Conservation (phyloP, 2,797 vertebrate species). For the Erpetoichthys calabaricus region DNA sequence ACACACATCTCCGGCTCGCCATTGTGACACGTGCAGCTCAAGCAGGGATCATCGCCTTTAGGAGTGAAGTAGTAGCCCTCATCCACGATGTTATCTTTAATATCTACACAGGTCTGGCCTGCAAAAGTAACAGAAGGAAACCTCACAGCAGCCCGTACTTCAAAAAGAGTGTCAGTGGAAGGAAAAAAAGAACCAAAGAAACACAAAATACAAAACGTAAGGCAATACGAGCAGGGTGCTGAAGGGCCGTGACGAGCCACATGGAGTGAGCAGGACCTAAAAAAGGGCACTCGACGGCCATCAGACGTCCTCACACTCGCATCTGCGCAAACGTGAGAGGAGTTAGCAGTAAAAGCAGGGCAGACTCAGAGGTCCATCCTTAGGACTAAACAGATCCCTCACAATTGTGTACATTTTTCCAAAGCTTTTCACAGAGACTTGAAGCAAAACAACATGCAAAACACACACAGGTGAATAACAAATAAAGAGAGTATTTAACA, state of each 20-base stretch:
- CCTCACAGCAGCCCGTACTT: not conserved
- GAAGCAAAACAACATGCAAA: no score
- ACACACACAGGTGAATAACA: no score
- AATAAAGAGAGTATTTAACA: no score
- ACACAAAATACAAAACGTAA: not conserved
- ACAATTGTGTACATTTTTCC: no score
- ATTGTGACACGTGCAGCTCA: constrained; percentile 93
- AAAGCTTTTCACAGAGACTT: no score
- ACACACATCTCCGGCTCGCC: constrained; percentile 97
- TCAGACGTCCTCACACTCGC: not conserved
- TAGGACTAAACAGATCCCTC: no score
- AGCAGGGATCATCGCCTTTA: constrained; percentile 87
- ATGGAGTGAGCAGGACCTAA: not conserved
- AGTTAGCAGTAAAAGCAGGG: no score
- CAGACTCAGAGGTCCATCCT: no score
- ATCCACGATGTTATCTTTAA: constrained; percentile 90
- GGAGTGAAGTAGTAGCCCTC: constrained; percentile 97
- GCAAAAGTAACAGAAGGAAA: constrained; percentile 5
- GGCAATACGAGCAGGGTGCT: not conserved
- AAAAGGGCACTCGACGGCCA: no score
- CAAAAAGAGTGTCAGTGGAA: not conserved
- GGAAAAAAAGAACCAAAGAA: not conserved
- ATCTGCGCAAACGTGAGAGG: not conserved
- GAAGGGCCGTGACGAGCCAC: no score
- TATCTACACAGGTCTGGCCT: constrained; percentile 95